phyloP scores from a whole-genome alignment of 2,113 vertebrate species.

The Tetrax tetrax region DNA sequence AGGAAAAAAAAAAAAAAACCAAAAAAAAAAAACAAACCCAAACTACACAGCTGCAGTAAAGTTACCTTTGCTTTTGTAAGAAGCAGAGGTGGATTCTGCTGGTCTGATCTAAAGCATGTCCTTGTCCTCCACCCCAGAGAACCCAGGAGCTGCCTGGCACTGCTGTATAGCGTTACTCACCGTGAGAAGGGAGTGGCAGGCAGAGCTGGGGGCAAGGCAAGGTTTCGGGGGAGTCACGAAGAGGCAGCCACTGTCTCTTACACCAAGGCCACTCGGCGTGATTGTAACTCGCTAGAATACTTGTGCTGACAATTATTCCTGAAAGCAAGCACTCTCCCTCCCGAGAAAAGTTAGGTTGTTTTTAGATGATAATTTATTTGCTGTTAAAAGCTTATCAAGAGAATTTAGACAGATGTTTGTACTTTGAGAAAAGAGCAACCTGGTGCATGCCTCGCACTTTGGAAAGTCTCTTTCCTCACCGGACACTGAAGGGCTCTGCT shows the following conservation, averaged over 20 bases:
- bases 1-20: not conserved
- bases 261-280: rapidly evolving
- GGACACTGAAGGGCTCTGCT: not conserved
- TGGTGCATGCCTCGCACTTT: too few relatives aligned
- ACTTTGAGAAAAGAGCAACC: not conserved
- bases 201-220: not conserved
- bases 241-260: not conserved
- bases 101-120: not conserved
- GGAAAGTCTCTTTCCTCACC: not conserved
- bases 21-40: not conserved
- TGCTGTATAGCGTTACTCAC: not conserved
- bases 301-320: not conserved
- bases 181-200: not conserved
- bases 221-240: not conserved
- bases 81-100: not conserved
- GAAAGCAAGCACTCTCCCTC: not conserved
- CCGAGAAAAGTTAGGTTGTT: not conserved
- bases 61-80: not conserved
- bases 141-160: not conserved
- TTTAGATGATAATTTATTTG: not conserved
- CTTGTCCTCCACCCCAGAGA: not conserved
- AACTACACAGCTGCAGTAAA: not conserved
- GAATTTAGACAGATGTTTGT: not conserved
- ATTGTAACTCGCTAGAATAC: not conserved
- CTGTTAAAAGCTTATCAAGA: not conserved